These are phyloP conservation scores for Xerus inauris DNA, from an alignment of 2,113 vertebrate species.

Conservation along the genomic window DNA sequence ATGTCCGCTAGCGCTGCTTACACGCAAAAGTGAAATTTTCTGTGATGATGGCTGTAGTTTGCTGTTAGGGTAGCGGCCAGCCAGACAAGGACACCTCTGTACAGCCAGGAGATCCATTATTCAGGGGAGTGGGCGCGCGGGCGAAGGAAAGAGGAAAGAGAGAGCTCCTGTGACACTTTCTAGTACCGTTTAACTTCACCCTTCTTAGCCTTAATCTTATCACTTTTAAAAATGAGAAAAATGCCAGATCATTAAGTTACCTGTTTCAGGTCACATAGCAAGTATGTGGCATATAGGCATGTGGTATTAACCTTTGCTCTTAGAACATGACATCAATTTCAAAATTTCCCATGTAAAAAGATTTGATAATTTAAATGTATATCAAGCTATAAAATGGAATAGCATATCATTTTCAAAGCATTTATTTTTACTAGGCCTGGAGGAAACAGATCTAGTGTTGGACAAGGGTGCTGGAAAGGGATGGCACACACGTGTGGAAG, in stretches of 20 bases:
- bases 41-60: too few species aligned
- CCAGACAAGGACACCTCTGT: too few species aligned
- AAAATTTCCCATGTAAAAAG: neutral
- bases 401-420: neutral
- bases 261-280: neutral
- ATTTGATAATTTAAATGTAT: neutral
- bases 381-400: neutral
- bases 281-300: neutral
- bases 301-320: neutral
- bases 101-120: too few species aligned
- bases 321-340: neutral
- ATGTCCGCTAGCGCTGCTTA: too few species aligned
- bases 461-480: neutral
- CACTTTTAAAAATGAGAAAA: neutral
- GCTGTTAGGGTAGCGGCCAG: too few species aligned
- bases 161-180: too few species aligned
- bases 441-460: neutral
- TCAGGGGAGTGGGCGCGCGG: too few species aligned
- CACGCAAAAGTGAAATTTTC: too few species aligned
- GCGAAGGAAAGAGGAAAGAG: too few species aligned
- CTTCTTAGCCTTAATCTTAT: neutral
- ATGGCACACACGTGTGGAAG: rapidly evolving
- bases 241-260: neutral
- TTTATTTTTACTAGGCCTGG: neutral
- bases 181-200: neutral